Evolutionary conservation across 2,113 vertebrate genomes (phyloP).

Genomic region (Mola mola): DNA sequence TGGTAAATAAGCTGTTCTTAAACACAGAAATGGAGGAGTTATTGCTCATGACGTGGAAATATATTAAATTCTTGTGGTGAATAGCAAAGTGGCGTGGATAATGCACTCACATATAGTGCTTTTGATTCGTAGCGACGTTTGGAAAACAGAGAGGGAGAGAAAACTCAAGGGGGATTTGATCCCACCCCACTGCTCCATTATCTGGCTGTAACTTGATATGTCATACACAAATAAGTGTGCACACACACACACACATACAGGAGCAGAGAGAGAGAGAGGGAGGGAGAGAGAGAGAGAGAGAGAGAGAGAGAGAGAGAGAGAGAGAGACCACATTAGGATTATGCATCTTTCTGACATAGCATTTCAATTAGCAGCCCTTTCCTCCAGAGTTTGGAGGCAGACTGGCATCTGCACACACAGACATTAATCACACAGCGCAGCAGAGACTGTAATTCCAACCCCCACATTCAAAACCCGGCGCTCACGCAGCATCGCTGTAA

Average conservation of each 20-base stretch:
- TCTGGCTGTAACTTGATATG: conserved; percentile 23
- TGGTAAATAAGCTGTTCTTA: conserved; percentile 22
- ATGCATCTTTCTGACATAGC: conserved; percentile 44
- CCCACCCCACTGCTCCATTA: neutral
- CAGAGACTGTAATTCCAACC: conserved; percentile 71
- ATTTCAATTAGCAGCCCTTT: conserved; percentile 62
- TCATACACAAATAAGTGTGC: neutral
- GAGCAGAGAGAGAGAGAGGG: neutral
- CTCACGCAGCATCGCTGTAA: conserved; percentile 50
- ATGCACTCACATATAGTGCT: conserved; percentile 9
- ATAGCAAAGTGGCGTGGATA: conserved; percentile 23
- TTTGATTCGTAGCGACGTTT: conserved; percentile 34
- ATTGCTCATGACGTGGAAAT: conserved; percentile 32
- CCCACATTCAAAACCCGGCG: conserved; percentile 55
- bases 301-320: neutral
- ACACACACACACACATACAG: neutral
- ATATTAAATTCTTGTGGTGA: conserved; percentile 47
- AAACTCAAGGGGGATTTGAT: conserved; percentile 4
- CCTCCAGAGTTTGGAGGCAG: conserved; percentile 31
- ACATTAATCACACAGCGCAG: conserved; percentile 62
- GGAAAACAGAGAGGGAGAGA: conserved; percentile 25
- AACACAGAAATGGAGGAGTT: conserved; percentile 12
- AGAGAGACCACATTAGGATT: conserved; percentile 15
- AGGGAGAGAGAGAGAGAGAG: neutral
- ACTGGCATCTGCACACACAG: conserved; percentile 63